These are phyloP conservation scores for Melanostigma gelatinosum DNA, from an alignment of 2,113 vertebrate genomes.

Conservation along the genomic window DNA sequence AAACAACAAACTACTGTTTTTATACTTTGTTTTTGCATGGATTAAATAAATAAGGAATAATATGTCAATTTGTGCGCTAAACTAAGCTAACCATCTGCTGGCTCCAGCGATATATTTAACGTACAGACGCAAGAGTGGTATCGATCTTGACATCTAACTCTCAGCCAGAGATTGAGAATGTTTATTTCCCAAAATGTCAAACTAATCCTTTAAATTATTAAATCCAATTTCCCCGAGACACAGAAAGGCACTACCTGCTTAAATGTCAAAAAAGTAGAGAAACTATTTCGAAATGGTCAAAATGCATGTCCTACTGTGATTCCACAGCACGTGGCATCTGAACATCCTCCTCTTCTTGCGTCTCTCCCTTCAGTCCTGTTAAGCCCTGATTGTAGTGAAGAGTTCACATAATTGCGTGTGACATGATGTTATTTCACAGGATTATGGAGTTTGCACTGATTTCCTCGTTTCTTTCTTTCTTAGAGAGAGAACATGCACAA, in stretches of 20 bases:
- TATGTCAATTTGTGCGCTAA: not conserved
- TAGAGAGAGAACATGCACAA: not conserved
- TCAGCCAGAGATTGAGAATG: not conserved
- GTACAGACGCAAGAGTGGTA: no score
- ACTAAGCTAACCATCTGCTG: not conserved
- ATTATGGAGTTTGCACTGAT: conserved; percentile 29
- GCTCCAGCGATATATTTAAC: not conserved
- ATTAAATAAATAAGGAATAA: not conserved
- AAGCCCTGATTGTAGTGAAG: conserved; percentile 28
- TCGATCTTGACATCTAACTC: not conserved
- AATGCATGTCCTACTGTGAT: not conserved
- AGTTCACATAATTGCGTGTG: conserved; percentile 38
- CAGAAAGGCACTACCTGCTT: not conserved
- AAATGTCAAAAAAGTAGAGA: conserved; percentile 3
- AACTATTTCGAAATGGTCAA: not conserved
- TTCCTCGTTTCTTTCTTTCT: conserved; percentile 15
- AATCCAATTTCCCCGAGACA: not conserved
- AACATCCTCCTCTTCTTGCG: not conserved
- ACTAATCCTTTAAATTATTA: not conserved
- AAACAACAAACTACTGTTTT: not conserved
- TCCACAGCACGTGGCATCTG: not conserved
- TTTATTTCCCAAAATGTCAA: conserved; percentile 8
- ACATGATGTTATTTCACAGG: conserved; percentile 36
- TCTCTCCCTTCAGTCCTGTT: conserved; percentile 27
- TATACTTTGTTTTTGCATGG: not conserved